These are phyloP conservation scores for Acromyrmex heyeri DNA, from an alignment of 1,140 invertebrate genomes.

Conservation along the genomic window DNA sequence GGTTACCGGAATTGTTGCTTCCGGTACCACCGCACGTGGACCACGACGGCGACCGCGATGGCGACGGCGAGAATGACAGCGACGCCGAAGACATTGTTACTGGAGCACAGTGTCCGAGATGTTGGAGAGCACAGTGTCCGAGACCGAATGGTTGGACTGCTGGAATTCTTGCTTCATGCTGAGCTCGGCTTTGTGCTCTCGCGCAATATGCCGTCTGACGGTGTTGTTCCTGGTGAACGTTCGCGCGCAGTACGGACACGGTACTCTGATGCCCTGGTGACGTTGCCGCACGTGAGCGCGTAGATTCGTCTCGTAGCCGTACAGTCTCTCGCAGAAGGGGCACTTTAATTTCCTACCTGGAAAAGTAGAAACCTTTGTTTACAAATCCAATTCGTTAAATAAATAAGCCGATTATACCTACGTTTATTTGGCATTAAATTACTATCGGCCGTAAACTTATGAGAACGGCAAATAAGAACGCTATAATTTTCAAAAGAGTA, in stretches of 20 bases:
- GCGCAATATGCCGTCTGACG: conserved; percentile 94
- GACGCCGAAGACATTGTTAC: conserved; percentile 75
- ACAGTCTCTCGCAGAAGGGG: conserved; percentile 96
- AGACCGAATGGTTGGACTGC: conserved; percentile 86
- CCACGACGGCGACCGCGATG: conserved; percentile 16
- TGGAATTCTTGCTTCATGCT: conserved; percentile 89
- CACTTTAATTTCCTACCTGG: conserved; percentile 96
- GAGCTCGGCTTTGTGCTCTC: conserved; percentile 93
- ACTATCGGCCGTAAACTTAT: background rate
- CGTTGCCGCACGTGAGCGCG: conserved; percentile 95
- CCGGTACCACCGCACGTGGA: background rate
- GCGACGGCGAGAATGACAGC: conserved; percentile 55
- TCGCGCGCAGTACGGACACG: conserved; percentile 94
- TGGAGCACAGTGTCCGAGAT: conserved; percentile 82
- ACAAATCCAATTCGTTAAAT: background rate
- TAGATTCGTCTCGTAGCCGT: conserved; percentile 96
- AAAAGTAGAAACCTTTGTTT: conserved; percentile 56
- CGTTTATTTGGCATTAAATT: background rate
- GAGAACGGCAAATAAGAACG: background rate
- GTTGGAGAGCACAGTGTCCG: conserved; percentile 78
- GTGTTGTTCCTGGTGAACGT: conserved; percentile 98
- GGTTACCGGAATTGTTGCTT: background rate
- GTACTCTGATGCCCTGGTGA: conserved; percentile 95
- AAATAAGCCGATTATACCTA: background rate
- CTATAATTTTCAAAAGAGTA: too few relatives aligned